phyloP scores from a whole-genome alignment of 2,888 invertebrate genomes.

The Malthinus seriepunctatus region DNA sequence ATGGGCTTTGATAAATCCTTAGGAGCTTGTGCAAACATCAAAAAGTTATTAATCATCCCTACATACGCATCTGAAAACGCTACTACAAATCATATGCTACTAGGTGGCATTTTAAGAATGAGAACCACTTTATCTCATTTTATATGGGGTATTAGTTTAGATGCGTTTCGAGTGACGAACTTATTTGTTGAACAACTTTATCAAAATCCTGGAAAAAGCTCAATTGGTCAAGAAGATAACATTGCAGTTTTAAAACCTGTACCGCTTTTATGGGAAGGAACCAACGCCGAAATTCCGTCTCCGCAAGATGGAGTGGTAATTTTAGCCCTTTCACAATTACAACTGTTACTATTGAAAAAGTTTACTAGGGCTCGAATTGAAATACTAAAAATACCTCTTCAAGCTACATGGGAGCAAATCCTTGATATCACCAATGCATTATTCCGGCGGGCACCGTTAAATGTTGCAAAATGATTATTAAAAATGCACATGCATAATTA shows the following conservation, averaged over 20 bases:
- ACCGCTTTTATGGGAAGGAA: too few species aligned
- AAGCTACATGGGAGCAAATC: slow-evolving; percentile 84
- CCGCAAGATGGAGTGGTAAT: background rate
- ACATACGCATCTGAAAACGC: slow-evolving; percentile 85
- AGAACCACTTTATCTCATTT: slow-evolving; percentile 70
- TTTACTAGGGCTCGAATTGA: too few species aligned
- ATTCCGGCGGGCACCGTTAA: too few species aligned
- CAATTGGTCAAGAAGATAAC: too few species aligned
- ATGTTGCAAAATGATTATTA: too few species aligned
- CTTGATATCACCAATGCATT: too few species aligned
- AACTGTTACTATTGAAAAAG: too few species aligned
- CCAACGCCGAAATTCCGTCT: slow-evolving; percentile 72
- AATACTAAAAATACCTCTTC: slow-evolving; percentile 79
- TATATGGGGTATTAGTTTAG: slow-evolving; percentile 83
- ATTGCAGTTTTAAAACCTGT: too few species aligned
- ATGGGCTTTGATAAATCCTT: slow-evolving; percentile 77
- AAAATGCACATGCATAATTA: too few species aligned
- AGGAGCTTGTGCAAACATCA: slow-evolving; percentile 72
- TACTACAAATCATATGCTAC: slow-evolving; percentile 77
- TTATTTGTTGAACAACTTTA: too few species aligned
- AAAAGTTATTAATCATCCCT: slow-evolving; percentile 77
- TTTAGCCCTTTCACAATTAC: slow-evolving; percentile 61
- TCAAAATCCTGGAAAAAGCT: too few species aligned
- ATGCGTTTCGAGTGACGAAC: too few species aligned
- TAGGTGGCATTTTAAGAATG: slow-evolving; percentile 60